A percentile compares a stretch with the other conserved stretches of the same genome.
phyloP scores from a whole-genome alignment of 2,113 vertebrate genomes.

The Mobula birostris region DNA sequence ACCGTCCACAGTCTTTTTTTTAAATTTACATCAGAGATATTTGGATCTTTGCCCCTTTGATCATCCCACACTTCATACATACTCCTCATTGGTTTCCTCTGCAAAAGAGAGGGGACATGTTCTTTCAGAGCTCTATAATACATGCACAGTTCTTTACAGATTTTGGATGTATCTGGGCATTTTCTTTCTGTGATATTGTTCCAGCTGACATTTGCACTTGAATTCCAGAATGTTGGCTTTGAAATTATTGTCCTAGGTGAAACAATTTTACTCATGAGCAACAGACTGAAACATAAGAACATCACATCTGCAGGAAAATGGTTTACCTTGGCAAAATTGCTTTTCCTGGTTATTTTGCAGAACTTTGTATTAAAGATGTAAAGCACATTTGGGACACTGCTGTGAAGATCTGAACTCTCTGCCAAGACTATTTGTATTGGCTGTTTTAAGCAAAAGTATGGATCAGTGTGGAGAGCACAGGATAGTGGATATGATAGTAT shows the following conservation, averaged over 20 bases:
- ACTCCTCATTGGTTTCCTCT: background rate
- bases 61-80: background rate
- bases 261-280: background rate
- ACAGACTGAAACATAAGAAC: background rate
- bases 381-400: background rate
- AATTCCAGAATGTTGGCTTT: background rate
- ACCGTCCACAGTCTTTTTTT: too few relatives aligned
- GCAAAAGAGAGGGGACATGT: background rate
- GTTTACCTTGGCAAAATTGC: background rate
- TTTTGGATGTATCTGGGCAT: background rate
- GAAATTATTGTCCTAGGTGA: background rate
- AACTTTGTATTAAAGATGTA: background rate
- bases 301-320: background rate
- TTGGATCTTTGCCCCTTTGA: background rate
- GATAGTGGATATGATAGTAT: background rate
- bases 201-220: background rate
- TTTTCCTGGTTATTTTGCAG: background rate
- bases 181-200: background rate
- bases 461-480: background rate
- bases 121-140: background rate
- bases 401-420: background rate
- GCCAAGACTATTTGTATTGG: background rate
- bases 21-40: too few relatives aligned
- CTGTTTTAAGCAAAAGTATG: background rate
- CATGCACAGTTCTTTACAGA: background rate